Conservation (phyloP, 2,888 invertebrate genomes). For the Alloplasta piceator region DNA sequence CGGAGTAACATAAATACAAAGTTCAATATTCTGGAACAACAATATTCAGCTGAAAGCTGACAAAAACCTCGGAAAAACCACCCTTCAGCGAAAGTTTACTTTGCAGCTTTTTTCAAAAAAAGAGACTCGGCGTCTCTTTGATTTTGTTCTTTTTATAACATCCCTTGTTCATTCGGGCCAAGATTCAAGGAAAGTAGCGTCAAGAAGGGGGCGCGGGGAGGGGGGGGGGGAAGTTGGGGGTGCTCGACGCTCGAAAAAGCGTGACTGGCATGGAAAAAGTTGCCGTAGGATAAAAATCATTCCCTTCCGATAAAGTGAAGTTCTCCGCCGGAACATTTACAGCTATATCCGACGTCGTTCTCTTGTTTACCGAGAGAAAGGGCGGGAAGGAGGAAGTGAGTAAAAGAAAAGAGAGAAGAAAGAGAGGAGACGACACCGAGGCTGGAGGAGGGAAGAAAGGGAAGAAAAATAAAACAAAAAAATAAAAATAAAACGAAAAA, state of each 20-base stretch:
- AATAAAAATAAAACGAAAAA: neutral
- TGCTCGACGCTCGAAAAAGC: neutral
- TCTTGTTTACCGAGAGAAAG: neutral
- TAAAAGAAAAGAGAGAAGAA: conserved; percentile 3
- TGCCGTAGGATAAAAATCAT: conserved; percentile 6
- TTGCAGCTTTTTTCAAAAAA: too few relatives aligned
- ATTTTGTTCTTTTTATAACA: neutral
- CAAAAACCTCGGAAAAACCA: neutral
- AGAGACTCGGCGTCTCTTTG: neutral
- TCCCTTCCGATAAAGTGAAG: conserved; percentile 11
- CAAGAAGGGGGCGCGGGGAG: neutral
- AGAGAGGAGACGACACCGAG: neutral
- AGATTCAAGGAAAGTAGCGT: neutral
- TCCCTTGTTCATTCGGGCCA: neutral
- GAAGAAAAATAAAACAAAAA: conserved; percentile 4
- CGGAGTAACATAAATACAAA: neutral
- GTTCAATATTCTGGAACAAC: neutral
- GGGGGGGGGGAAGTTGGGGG: too few relatives aligned
- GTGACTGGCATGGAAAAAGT: neutral
- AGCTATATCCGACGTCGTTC: neutral
- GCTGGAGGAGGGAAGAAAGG: too few relatives aligned
- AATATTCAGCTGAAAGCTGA: neutral
- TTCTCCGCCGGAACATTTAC: conserved; percentile 12
- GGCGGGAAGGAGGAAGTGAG: neutral
- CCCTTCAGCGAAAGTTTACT: too few relatives aligned